These are phyloP conservation scores for Oncopodura yosiiana DNA, from an alignment of 1,140 invertebrate species.

Conservation along the genomic window DNA sequence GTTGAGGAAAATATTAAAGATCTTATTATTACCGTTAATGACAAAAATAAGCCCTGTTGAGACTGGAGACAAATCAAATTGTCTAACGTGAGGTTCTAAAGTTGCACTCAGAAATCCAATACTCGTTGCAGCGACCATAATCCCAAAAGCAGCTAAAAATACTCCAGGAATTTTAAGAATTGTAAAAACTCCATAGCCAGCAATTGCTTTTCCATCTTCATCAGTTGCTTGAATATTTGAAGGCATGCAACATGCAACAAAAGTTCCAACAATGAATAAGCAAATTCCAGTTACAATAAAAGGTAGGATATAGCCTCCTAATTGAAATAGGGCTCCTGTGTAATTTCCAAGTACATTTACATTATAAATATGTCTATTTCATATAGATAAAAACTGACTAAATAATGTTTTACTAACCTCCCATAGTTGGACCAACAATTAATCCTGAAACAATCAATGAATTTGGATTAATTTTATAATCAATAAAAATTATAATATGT, in stretches of 20 bases:
- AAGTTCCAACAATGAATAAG: slow-evolving; percentile 55
- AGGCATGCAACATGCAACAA: slow-evolving; percentile 44
- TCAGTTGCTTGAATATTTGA: not conserved
- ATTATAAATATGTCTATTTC: too few relatives aligned
- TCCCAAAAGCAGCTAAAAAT: slow-evolving; percentile 54
- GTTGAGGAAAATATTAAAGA: slow-evolving; percentile 38
- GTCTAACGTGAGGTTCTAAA: slow-evolving; percentile 67
- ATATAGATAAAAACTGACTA: too few relatives aligned
- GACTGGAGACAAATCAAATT: slow-evolving; percentile 51
- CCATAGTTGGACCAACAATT: too few relatives aligned
- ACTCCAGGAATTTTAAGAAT: slow-evolving; percentile 60
- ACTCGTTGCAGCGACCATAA: slow-evolving; percentile 64
- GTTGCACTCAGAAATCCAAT: slow-evolving; percentile 73
- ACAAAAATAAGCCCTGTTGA: slow-evolving; percentile 74
- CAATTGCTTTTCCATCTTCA: slow-evolving; percentile 41
- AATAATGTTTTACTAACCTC: too few relatives aligned
- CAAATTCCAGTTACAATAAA: slow-evolving; percentile 71
- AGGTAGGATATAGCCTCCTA: slow-evolving; percentile 74
- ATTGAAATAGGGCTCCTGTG: slow-evolving; percentile 37
- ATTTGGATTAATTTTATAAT: too few relatives aligned
- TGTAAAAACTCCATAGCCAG: slow-evolving; percentile 50
- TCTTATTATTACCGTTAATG: slow-evolving; percentile 77
- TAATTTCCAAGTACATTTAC: not conserved
- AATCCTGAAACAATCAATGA: too few relatives aligned
- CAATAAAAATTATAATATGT: too few relatives aligned